Evolutionary conservation across 1,140 invertebrate species (phyloP).

Genomic region (Catajapyx aquilonaris): DNA sequence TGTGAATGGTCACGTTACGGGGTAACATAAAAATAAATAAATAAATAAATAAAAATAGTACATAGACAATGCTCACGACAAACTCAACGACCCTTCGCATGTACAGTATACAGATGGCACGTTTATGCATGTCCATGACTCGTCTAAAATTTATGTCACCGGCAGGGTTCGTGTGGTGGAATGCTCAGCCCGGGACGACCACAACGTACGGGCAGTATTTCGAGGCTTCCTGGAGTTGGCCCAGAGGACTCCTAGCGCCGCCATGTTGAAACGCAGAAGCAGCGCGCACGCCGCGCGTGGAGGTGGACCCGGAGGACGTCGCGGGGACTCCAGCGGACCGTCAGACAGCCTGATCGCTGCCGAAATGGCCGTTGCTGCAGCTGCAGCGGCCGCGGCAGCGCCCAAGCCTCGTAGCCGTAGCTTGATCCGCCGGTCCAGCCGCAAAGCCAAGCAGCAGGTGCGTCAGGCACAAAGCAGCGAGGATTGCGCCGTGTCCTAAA

Average conservation of each 20-base stretch:
- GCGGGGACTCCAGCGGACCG: constrained; percentile 11
- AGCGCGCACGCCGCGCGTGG: constrained; percentile 25
- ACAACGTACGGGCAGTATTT: constrained; percentile 54
- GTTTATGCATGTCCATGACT: no score
- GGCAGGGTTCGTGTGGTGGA: constrained; percentile 51
- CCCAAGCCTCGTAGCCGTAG: constrained; percentile 44
- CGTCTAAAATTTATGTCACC: no score
- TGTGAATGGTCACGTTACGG: no score
- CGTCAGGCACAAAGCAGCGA: constrained; percentile 38
- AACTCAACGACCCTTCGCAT: no score
- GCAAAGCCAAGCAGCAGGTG: constrained; percentile 58
- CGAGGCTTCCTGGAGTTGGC: constrained; percentile 44
- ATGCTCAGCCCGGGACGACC: constrained; percentile 59
- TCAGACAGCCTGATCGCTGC: constrained; percentile 9
- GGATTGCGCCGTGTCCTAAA: constrained; percentile 49
- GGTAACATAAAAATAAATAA: no score
- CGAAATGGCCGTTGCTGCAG: constrained; percentile 13
- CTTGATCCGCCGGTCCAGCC: constrained; percentile 49
- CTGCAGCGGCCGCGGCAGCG: constrained; percentile 16
- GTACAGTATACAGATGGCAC: no score
- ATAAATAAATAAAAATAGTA: no score
- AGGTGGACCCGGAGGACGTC: constrained; percentile 17
- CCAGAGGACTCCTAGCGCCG: constrained; percentile 23
- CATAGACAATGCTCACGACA: no score
- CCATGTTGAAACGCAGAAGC: constrained; percentile 40